These are phyloP conservation scores for Dipodomys merriami DNA, from an alignment of 2,113 vertebrate genomes.

Conservation along the genomic window DNA sequence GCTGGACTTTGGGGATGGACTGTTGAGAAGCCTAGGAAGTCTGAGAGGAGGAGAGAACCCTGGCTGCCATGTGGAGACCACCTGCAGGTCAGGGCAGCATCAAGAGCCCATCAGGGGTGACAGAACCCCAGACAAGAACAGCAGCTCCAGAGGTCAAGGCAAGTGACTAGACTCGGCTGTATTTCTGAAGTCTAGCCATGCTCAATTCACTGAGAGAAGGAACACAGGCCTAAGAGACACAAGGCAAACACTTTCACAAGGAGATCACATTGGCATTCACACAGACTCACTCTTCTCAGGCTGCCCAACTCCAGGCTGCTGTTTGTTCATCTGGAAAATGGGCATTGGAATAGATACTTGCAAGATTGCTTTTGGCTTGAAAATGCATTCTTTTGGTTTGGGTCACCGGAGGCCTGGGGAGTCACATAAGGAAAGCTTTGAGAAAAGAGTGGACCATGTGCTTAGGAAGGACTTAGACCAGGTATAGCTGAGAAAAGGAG, in stretches of 20 bases:
- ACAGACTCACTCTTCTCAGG: neutral
- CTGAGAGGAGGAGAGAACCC: neutral
- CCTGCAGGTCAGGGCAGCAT: neutral
- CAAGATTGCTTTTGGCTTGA: neutral
- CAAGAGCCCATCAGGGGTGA: neutral
- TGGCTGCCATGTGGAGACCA: neutral
- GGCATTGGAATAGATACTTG: neutral
- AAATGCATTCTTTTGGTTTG: neutral
- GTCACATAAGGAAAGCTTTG: neutral
- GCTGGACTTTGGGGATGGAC: neutral
- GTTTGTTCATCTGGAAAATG: constrained; percentile 41
- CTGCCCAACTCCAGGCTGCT: neutral
- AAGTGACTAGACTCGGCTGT: neutral
- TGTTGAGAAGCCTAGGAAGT: neutral
- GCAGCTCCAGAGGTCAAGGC: neutral
- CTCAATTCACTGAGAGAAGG: neutral
- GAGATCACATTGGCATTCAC: neutral
- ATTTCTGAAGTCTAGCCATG: neutral
- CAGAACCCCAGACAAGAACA: neutral
- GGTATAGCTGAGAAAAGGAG: neutral
- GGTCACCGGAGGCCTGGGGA: neutral
- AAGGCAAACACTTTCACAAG: neutral
- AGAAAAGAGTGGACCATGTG: neutral
- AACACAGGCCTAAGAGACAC: too few relatives aligned
- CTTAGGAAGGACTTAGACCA: neutral